Evolutionary conservation across 92 coral and sea anemone species (phyloP), one percentile per base, ranked within the genome.

Genomic region (Virgularia gustaviana): DNA sequence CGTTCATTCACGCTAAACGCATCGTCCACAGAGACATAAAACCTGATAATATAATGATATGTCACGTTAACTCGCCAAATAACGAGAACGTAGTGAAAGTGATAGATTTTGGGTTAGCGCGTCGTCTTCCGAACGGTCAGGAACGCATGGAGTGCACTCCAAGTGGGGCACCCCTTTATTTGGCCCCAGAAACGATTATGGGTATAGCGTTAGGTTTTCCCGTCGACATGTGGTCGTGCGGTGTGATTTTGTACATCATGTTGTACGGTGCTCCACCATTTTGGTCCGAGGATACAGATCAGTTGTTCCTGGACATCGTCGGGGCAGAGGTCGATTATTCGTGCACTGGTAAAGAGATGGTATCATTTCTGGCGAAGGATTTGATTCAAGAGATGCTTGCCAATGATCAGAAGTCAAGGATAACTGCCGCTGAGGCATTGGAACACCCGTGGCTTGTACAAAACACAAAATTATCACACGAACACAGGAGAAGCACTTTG

Each of bases 231-330:
- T 94, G 99, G 99, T 79, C 99, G 9, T 76, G 87, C 28, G 99
- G 99, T 0, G 89, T 94, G 6, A 81, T 94, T 11, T 23, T 94
- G 38, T 88, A 94, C 58, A 80, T 94, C 3, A 57, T 94, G 27
- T 78, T 94, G 13, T 89, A 83, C n/a, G 99, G 99, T 2, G 82
- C 90, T 32, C 99, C 99, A 42, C 99, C 99, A 63, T 94, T 94
- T 60, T 94, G 99, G 99, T 83, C 83, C 62, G 82, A 82, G 63
- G 86, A 80, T 57, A 90, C 82, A 49, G 89, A 89, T 42, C 80
- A 85, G 53, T 64, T 94, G 70, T 58, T 94, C 47, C 49, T 94
- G 49, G 86, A 90, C 3, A 90, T 90, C 29, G 67, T 83, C 16
- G 83, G 89, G 41, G 90, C 96, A 1, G 86, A 79, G 57, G 88